phyloP scores from a whole-genome alignment of 2,797 vertebrate genomes.

The Morelia viridis region DNA sequence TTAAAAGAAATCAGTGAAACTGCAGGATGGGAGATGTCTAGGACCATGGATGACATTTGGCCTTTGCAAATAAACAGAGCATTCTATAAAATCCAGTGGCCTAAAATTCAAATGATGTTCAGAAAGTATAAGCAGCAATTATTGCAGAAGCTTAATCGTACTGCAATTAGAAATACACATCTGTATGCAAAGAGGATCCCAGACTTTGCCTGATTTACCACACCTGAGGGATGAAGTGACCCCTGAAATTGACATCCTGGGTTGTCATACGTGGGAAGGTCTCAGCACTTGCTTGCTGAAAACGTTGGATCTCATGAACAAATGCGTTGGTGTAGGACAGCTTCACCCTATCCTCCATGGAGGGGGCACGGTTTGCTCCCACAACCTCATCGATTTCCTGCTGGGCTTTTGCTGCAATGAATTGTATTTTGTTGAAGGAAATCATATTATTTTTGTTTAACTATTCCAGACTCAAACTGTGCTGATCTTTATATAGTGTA shows the following conservation, averaged over 20 bases:
- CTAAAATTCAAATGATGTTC: not conserved
- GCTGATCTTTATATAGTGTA: not conserved
- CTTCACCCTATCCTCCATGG: not conserved
- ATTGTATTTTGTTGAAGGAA: not conserved
- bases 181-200: not conserved
- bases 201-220: not conserved
- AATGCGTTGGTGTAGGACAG: not conserved
- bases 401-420: not conserved
- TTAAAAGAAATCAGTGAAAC: not conserved
- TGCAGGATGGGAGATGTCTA: not conserved
- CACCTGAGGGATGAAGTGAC: not conserved
- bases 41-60: not conserved
- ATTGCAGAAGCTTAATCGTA: not conserved
- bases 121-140: not conserved
- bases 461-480: not conserved
- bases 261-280: not conserved
- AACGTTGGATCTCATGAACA: not conserved
- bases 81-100: not conserved
- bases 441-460: not conserved
- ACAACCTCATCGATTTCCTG: not conserved
- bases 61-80: not conserved
- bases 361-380: not conserved
- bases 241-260: not conserved
- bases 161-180: not conserved
- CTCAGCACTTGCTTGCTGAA: fast-evolving